Percentiles rank a stretch among this genome's conserved stretches.
Evolutionary conservation across 2,113 vertebrate genomes (phyloP).

Genomic region (Aramus guarauna): DNA sequence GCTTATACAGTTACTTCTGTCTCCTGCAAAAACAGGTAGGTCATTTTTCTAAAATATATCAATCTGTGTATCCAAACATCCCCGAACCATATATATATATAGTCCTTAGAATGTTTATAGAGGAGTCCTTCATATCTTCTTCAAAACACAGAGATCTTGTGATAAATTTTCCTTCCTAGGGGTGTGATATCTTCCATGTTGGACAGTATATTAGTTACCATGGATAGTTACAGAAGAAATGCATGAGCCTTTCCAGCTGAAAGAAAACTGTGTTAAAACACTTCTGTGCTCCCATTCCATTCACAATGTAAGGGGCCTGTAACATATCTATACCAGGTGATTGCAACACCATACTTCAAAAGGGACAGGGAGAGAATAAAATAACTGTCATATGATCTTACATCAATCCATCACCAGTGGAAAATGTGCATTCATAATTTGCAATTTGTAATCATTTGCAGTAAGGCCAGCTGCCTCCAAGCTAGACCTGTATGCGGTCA

Average conservation of each 20-base stretch:
- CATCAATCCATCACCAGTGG: not conserved
- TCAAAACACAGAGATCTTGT: not conserved
- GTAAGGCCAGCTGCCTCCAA: not conserved
- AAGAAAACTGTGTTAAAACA: not conserved
- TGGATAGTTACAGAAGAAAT: not conserved
- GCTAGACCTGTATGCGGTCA: not conserved
- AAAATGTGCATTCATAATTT: not conserved
- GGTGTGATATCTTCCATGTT: not conserved
- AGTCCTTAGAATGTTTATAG: not conserved
- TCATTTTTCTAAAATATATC: not conserved
- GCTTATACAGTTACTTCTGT: not conserved
- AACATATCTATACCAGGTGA: not conserved
- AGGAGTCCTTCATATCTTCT: not conserved
- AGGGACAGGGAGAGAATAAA: not conserved
- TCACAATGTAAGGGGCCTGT: not conserved
- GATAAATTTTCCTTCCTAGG: not conserved
- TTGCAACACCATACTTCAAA: not conserved
- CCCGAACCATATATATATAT: not conserved
- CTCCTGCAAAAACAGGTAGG: not conserved
- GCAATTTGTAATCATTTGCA: not conserved
- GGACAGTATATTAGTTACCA: not conserved
- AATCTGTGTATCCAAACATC: not conserved
- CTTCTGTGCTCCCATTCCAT: not conserved
- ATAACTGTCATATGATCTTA: not conserved
- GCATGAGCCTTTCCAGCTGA: not conserved